Percentiles rank a stretch among this genome's conserved stretches.
These are phyloP conservation scores for Hecatera dysodea DNA, from an alignment of 2,888 invertebrate species.

Conservation along the genomic window DNA sequence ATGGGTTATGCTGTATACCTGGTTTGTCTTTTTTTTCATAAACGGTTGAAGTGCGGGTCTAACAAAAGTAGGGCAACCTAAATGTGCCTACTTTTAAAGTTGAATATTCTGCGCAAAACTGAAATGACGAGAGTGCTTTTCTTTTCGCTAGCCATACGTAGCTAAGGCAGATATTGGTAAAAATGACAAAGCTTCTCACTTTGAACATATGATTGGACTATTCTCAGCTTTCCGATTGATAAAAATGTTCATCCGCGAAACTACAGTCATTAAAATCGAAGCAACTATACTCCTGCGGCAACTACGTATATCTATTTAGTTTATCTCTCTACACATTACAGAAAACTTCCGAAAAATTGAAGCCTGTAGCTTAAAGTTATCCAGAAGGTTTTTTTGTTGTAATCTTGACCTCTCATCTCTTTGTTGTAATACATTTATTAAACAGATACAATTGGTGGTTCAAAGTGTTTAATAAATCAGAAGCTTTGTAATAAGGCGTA, in stretches of 20 bases:
- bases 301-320: too few relatives aligned
- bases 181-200: not conserved
- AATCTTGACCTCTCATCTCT: not conserved
- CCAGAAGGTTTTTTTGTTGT: not conserved
- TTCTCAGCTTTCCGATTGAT: not conserved
- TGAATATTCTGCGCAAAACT: not conserved
- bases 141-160: not conserved
- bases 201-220: not conserved
- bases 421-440: not conserved
- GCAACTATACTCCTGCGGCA: too few relatives aligned
- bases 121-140: not conserved
- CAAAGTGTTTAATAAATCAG: too few relatives aligned
- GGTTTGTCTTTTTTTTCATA: not conserved
- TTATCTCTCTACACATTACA: too few relatives aligned
- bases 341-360: not conserved
- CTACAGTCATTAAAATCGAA: too few relatives aligned
- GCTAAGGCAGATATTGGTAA: too few relatives aligned
- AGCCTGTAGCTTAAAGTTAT: not conserved
- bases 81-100: not conserved
- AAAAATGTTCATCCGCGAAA: too few relatives aligned
- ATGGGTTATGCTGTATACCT: not conserved
- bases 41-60: not conserved
- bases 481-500: too few relatives aligned
- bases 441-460: not conserved
- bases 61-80: not conserved